Conservation (phyloP, 2,113 vertebrate genomes). For the Butastur rufipennis region DNA sequence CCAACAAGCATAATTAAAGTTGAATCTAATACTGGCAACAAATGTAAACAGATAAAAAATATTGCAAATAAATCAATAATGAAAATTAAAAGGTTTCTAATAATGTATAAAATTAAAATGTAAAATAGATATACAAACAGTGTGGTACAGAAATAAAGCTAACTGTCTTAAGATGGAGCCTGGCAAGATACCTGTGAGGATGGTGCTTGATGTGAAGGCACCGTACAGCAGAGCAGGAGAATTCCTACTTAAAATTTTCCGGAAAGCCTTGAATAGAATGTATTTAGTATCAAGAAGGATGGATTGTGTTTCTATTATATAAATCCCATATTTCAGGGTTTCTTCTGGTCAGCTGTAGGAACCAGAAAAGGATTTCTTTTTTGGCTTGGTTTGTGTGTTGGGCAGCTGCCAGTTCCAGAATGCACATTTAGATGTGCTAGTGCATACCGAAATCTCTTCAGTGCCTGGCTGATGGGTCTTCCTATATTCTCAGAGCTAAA, state of each 20-base stretch:
- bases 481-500: neutral
- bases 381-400: neutral
- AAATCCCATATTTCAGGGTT: neutral
- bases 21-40: neutral
- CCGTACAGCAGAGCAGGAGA: neutral
- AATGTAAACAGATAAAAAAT: neutral
- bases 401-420: neutral
- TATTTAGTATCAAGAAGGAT: neutral
- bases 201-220: neutral
- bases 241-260: neutral
- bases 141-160: neutral
- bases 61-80: neutral
- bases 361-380: neutral
- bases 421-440: neutral
- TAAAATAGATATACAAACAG: neutral
- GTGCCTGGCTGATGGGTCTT: neutral
- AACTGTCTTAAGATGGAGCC: neutral
- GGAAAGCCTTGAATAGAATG: neutral
- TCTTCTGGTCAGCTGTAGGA: neutral
- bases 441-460: neutral
- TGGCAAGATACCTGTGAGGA: neutral
- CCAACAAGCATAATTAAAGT: neutral
- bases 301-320: neutral
- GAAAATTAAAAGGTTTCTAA: neutral
- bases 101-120: neutral